Evolutionary conservation across 1,140 invertebrate genomes (phyloP), one percentile per base, ranked within the genome.

Genomic region (Andrena cerasifolii): DNA sequence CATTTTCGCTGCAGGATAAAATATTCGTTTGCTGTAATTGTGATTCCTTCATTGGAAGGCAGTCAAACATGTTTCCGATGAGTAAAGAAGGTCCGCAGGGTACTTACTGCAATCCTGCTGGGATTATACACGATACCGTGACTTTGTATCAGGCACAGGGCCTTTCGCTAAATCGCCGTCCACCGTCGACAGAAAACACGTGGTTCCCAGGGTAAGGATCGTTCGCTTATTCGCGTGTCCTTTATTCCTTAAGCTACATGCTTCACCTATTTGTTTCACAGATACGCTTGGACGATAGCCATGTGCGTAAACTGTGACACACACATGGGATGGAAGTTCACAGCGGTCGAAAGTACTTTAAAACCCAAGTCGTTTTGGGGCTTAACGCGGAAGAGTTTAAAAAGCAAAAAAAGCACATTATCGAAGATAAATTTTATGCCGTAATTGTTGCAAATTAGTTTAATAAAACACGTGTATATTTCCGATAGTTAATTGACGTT

Each of bases 291-390:
- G 97, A 96, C 95, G 40, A 96, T 97, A 66, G 94, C 95, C 10
- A 91, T 94, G 61, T 98, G 97, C 83, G 89, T 90, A 68, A 84
- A 89, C 16, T 98, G 97, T 88, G 84, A 91, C 24, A 91, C 89
- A 56, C 97, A 98, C 86, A 93, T 97, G 72, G 97, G 97, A 0
- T 98, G 97, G 97, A 94, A 94, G 84, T 98, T 97, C 86, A 95
- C 94, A 24, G 95, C 95, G 0, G 92, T 91, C 0, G 88, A 93
- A 16, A 93, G 91, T 53, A 92, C 94, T 75, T 89, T 97, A 53
- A 93, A 93, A 71, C 97, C 96, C 3, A 91, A 92, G 54, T 93
- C 93, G 67, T 97, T 97, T 88, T 97, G 94, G 93, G 97, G 96
- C 12, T 90, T 97, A 8, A 94, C 95, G 3, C 77, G 90, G 26